A percentile compares a stretch with the other conserved stretches of the same genome.
These are phyloP conservation scores for Mycalesis mineus DNA, from an alignment of 2,888 invertebrate genomes.

Conservation along the genomic window DNA sequence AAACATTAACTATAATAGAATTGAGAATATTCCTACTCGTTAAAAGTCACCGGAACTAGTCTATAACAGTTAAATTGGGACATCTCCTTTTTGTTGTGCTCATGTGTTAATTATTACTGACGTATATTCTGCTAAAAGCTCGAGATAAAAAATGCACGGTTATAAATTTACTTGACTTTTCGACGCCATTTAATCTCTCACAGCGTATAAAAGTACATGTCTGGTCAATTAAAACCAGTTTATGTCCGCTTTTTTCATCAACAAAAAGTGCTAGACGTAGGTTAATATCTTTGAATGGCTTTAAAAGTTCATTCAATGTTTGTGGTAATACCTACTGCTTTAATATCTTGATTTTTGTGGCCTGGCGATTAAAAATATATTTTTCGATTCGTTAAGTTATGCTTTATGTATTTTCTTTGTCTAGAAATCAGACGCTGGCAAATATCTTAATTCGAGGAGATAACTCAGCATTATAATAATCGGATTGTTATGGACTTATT, in stretches of 20 bases:
- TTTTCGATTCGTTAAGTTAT: not conserved
- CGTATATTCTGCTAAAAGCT: slow-evolving; percentile 49
- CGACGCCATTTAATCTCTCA: slow-evolving; percentile 5
- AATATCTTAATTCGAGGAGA: too few species aligned
- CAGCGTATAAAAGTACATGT: not conserved
- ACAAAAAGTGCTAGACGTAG: not conserved
- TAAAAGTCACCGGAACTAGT: slow-evolving; percentile 54
- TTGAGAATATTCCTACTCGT: too few species aligned
- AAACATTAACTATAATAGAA: too few species aligned
- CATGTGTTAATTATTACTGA: slow-evolving; percentile 61
- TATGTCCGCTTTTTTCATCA: not conserved
- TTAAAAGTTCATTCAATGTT: not conserved
- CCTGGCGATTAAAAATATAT: not conserved
- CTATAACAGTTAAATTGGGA: slow-evolving; percentile 69
- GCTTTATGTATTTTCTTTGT: not conserved
- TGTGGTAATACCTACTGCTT: not conserved
- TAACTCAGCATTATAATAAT: too few species aligned
- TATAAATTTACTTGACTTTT: slow-evolving; percentile 20
- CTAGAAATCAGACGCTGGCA: not conserved
- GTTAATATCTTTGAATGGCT: not conserved
- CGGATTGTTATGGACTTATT: too few species aligned
- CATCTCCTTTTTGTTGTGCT: slow-evolving; percentile 37
- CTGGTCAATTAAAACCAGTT: slow-evolving; percentile 7
- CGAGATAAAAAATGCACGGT: slow-evolving; percentile 42
- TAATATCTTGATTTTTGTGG: not conserved